These are phyloP conservation scores for Cephus spinipes DNA, from an alignment of 2,888 invertebrate genomes.

Conservation along the genomic window DNA sequence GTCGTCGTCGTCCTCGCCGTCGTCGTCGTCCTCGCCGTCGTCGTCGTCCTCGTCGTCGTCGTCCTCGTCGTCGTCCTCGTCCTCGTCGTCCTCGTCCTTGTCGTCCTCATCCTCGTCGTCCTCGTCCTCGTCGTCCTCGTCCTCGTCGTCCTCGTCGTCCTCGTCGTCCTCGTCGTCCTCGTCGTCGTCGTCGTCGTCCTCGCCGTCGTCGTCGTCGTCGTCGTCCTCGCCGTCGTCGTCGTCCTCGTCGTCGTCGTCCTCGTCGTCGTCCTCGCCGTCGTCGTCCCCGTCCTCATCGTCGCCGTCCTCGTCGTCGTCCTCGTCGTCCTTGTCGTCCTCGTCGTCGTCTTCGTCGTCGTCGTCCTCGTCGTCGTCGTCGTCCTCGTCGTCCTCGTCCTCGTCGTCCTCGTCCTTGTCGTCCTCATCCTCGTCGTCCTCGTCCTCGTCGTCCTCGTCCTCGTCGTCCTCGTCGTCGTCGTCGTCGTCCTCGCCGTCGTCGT, in stretches of 20 bases:
- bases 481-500: not conserved
- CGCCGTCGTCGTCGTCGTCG: not conserved
- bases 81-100: too few relatives aligned
- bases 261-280: conserved; percentile 21
- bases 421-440: too few relatives aligned
- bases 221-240: too few relatives aligned
- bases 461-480: too few relatives aligned
- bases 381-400: conserved; percentile 8
- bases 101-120: too few relatives aligned
- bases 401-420: too few relatives aligned
- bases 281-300: too few relatives aligned
- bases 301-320: conserved; percentile 16
- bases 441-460: not conserved
- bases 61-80: not conserved
- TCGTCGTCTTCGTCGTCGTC: too few relatives aligned
- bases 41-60: not conserved
- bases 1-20: too few relatives aligned
- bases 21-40: conserved; percentile 43
- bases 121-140: conserved; percentile 2
- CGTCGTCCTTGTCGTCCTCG: too few relatives aligned
- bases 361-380: conserved; percentile 21
- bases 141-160: not conserved
- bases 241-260: conserved; percentile 12
- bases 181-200: not conserved
- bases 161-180: not conserved